A percentile compares a stretch with the other conserved stretches of the same genome.
Conservation (phyloP, 2,888 invertebrate genomes). For the Nomada flava region DNA sequence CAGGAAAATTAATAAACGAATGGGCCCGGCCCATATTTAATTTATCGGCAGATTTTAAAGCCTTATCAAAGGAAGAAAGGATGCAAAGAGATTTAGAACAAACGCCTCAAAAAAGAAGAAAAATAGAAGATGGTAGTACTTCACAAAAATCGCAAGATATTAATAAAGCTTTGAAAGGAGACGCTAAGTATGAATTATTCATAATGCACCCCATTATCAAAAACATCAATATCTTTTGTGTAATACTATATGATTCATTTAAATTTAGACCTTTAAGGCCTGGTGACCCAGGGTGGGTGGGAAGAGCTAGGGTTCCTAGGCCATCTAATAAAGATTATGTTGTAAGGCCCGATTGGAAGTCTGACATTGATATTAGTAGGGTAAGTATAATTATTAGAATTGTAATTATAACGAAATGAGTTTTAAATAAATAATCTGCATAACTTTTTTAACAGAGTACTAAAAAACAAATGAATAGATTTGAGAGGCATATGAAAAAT, state of each 20-base stretch:
- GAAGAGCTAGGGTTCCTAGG: constrained; percentile 96
- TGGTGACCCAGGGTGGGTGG: constrained; percentile 98
- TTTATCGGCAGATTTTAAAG: constrained; percentile 95
- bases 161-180: constrained; percentile 87
- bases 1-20: constrained; percentile 96
- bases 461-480: constrained; percentile 94
- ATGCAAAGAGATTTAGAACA: constrained; percentile 96
- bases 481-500: constrained; percentile 96
- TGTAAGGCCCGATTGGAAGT: constrained; percentile 95
- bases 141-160: constrained; percentile 86
- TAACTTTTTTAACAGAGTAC: constrained; percentile 85
- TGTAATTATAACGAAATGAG: constrained; percentile 10
- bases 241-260: no score
- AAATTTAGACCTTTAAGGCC: constrained; percentile 90
- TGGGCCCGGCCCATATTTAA: constrained; percentile 99
- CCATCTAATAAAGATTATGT: constrained; percentile 99
- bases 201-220: not conserved
- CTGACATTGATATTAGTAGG: constrained; percentile 93
- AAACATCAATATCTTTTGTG: no score
- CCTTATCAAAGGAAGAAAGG: constrained; percentile 96
- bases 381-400: constrained; percentile 54
- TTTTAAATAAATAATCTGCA: not conserved
- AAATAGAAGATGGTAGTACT: constrained; percentile 85
- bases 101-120: constrained; percentile 87
- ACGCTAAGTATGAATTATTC: constrained; percentile 85